Evolutionary conservation across 2,888 invertebrate genomes (phyloP).

Genomic region (Drosophila pegasa): DNA sequence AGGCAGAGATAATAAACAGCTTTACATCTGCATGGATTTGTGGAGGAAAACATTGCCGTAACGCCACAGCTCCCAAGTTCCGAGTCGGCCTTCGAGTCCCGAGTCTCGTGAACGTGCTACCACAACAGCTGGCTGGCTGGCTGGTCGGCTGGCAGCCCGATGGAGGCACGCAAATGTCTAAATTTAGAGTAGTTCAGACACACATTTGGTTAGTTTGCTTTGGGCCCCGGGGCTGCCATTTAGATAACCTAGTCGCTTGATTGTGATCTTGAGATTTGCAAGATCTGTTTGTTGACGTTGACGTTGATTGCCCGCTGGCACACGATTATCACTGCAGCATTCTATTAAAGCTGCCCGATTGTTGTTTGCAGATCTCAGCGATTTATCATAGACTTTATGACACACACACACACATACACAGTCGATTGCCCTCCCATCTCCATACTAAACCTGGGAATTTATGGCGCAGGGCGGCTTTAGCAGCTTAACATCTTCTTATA

Average conservation of each 20-base stretch:
- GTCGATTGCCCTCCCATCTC: slow-evolving; percentile 19
- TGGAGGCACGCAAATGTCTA: slow-evolving; percentile 52
- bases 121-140: slow-evolving; percentile 31
- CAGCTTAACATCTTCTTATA: slow-evolving; percentile 25
- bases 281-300: slow-evolving; percentile 53
- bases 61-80: slow-evolving; percentile 21
- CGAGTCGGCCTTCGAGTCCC: neutral
- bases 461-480: slow-evolving; percentile 21
- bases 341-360: slow-evolving; percentile 54
- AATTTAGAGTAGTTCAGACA: slow-evolving; percentile 63
- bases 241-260: slow-evolving; percentile 54
- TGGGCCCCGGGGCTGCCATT: slow-evolving; percentile 35
- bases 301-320: slow-evolving; percentile 53
- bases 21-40: slow-evolving; percentile 56
- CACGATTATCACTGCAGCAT: slow-evolving; percentile 65
- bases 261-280: slow-evolving; percentile 55
- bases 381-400: slow-evolving; percentile 57
- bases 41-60: slow-evolving; percentile 49
- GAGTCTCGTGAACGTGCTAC: slow-evolving; percentile 72
- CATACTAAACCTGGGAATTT: slow-evolving; percentile 32
- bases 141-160: neutral
- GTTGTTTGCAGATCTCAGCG: slow-evolving; percentile 46
- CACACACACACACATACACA: slow-evolving; percentile 5
- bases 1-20: slow-evolving; percentile 66
- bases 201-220: slow-evolving; percentile 56